Percentiles rank a stretch among this genome's conserved stretches.
These are phyloP conservation scores for Marmota flaviventris DNA, from an alignment of 2,113 vertebrate species.

Conservation along the genomic window DNA sequence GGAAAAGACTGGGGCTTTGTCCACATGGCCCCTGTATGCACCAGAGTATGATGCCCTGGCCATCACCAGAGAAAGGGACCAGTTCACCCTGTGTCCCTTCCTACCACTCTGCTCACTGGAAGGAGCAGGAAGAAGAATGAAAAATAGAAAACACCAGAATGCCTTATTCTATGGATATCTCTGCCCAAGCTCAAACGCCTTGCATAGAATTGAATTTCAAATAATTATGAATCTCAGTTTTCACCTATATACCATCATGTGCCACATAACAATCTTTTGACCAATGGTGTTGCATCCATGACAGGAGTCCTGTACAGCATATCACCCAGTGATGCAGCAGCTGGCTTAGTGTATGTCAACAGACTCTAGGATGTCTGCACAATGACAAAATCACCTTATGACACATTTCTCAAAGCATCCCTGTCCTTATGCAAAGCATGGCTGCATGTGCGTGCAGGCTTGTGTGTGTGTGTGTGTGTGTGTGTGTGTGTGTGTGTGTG, in stretches of 20 bases:
- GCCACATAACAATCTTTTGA: too few species aligned
- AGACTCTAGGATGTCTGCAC: neutral
- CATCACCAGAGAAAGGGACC: too few species aligned
- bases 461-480: too few species aligned
- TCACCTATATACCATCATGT: neutral
- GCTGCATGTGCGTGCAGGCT: accelerated
- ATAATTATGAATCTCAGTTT: neutral
- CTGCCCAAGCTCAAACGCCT: neutral
- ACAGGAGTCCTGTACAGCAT: neutral
- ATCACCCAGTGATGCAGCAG: neutral
- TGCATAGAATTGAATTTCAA: neutral
- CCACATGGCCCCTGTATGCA: accelerated
- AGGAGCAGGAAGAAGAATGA: neutral
- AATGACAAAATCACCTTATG: neutral
- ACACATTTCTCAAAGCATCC: neutral
- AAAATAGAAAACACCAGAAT: neutral
- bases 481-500: too few species aligned
- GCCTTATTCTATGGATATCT: neutral
- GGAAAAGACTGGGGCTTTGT: neutral
- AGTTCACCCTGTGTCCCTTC: too few species aligned
- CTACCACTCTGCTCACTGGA: accelerated
- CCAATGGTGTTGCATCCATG: neutral
- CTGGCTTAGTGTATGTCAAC: neutral
- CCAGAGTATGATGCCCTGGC: accelerated
- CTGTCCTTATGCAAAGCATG: neutral